Percentiles rank a stretch among this genome's conserved stretches.
These are phyloP conservation scores for Drosophila ochracea DNA, from an alignment of 2,888 invertebrate species.

Conservation along the genomic window DNA sequence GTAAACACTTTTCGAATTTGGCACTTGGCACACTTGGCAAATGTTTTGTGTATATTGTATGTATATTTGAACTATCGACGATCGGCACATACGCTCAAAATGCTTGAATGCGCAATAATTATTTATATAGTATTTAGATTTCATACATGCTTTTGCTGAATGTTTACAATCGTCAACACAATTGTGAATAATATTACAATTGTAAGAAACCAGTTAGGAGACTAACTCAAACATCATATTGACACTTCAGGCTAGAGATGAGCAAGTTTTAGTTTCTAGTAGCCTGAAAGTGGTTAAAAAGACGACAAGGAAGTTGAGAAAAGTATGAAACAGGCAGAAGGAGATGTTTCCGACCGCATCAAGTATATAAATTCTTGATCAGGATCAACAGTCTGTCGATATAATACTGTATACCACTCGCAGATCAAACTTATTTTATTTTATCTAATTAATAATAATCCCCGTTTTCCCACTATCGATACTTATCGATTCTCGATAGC, in stretches of 20 bases:
- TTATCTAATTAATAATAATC: background rate
- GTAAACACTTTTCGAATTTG: constrained; percentile 60
- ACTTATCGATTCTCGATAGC: background rate
- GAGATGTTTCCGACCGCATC: background rate
- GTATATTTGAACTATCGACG: constrained; percentile 5
- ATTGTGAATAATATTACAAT: constrained; percentile 48
- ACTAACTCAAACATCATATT: constrained; percentile 10
- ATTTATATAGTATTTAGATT: constrained; percentile 32
- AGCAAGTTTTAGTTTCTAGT: background rate
- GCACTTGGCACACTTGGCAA: constrained; percentile 59
- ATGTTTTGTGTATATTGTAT: background rate
- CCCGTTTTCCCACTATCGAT: background rate
- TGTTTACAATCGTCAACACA: constrained; percentile 40
- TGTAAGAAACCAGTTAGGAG: constrained; percentile 33
- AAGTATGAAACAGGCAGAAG: background rate
- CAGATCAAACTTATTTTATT: background rate
- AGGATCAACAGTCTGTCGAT: background rate
- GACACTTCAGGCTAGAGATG: constrained; percentile 25
- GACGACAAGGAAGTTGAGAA: background rate
- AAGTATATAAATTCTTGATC: background rate
- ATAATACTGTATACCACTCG: background rate
- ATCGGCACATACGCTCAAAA: constrained; percentile 42
- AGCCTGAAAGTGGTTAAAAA: background rate
- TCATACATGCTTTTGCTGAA: constrained; percentile 16
- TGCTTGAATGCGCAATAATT: constrained; percentile 65